Evolutionary conservation across 1,140 invertebrate species (phyloP).

Genomic region (Drosophila willistoni): DNA sequence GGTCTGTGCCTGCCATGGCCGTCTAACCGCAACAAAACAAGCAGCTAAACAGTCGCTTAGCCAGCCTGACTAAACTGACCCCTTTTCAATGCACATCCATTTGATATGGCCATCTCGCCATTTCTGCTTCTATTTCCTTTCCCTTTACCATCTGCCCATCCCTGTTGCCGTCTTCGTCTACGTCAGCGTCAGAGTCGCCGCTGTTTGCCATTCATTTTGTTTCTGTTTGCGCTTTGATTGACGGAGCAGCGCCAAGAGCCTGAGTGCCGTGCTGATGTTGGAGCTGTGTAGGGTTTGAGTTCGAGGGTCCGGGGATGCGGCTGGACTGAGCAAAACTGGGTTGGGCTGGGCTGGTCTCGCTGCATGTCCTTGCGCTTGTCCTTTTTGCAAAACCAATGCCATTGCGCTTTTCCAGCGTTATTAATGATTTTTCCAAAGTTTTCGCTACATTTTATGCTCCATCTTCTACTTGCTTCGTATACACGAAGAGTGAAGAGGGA

Average conservation of each 20-base stretch:
- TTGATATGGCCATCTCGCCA: constrained; percentile 46
- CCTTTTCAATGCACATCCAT: constrained; percentile 75
- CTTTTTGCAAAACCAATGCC: constrained; percentile 68
- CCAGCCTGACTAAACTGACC: constrained; percentile 64
- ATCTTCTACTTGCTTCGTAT: constrained; percentile 52
- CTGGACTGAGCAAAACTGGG: too few species aligned
- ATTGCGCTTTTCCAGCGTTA: constrained; percentile 74
- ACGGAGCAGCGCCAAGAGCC: constrained; percentile 67
- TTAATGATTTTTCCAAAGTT: constrained; percentile 82
- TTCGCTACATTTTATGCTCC: constrained; percentile 80
- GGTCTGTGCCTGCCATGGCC: constrained; percentile 24
- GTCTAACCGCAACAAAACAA: constrained; percentile 72
- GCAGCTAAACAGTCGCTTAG: constrained; percentile 80
- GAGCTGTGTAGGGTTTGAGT: neutral
- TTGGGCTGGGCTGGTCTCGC: constrained; percentile 17
- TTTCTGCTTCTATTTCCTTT: neutral
- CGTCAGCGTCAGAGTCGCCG: constrained; percentile 48
- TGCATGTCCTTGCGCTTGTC: constrained; percentile 81
- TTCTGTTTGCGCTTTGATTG: constrained; percentile 82
- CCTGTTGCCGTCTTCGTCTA: constrained; percentile 21
- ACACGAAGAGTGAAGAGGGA: constrained; percentile 17
- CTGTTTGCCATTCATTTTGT: constrained; percentile 81
- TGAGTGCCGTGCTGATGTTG: constrained; percentile 24
- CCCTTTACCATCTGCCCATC: neutral
- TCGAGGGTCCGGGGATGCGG: too few species aligned